Evolutionary conservation across 2,113 vertebrate genomes (phyloP), one percentile per base, ranked within the genome.

Genomic region (Pyrgilauda ruficollis): DNA sequence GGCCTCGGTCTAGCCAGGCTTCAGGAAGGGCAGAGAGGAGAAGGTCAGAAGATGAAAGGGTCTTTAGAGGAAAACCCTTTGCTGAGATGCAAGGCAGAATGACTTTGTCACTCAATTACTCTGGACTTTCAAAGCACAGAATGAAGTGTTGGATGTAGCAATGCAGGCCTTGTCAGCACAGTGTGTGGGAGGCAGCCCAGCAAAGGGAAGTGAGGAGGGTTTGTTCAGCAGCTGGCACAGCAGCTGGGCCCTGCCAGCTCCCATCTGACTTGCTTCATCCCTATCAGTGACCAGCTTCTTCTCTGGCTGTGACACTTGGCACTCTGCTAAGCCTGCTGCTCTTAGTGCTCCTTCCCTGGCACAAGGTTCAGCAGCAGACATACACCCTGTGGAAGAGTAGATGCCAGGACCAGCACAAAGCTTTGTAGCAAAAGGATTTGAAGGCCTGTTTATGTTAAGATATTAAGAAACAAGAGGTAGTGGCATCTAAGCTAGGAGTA

Each of bases 41-140:
- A 89, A 92, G 86, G 90, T 93, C 90, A 90, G 82, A 77, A 95
- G 92, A 96, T 95, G 59, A 95, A 93, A 93, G 85, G 7, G 10
- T 58, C 83, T 90, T 81, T 61, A 67, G 72, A 90, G 47, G 62
- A 47, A 95, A 94, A 58, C 50, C 37, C 41, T 91, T 53, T 61
- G 62, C 77, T 76, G 72, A 81, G 75, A 91, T 70, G 66, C 63
- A 74, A 80, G 81, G 90, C 66, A 84, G 63, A 70, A 93, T 87
- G 64, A 66, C 84, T 97, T 92, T 93, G 81, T 93, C 92, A 92
- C 92, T 94, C 87, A 89, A 89, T 95, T 94, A 95, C 74, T 82
- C 31, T 44, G 86, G 52, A 56, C 80, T 85, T 96, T 93, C 31
- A 93, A 97, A 84, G 94, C 79, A 70, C 4, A 0, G 75, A 66